phyloP scores from a whole-genome alignment of 2,888 invertebrate species.

The Diadromus collaris region DNA sequence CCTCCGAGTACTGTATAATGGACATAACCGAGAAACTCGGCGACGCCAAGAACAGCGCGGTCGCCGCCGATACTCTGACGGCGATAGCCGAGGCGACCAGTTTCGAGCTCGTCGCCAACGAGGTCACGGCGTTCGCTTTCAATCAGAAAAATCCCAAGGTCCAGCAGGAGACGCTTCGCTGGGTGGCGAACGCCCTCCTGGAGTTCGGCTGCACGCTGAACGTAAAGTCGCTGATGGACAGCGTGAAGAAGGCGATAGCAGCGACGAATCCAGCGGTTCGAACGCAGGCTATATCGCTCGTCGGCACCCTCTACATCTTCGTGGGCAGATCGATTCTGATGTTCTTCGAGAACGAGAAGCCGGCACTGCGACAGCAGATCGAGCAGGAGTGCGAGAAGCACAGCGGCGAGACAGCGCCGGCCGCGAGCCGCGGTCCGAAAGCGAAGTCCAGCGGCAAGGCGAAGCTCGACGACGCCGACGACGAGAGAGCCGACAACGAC shows the following conservation, averaged over 20 bases:
- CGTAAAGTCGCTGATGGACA: constrained; percentile 87
- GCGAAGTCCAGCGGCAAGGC: constrained; percentile 15
- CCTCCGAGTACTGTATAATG: constrained; percentile 88
- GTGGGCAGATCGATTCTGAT: constrained; percentile 88
- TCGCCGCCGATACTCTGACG: constrained; percentile 87
- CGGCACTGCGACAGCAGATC: constrained; percentile 91
- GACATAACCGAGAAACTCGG: constrained; percentile 93
- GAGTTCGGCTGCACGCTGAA: constrained; percentile 94
- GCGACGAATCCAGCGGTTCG: constrained; percentile 94
- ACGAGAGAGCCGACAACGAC: constrained; percentile 80
- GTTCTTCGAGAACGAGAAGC: constrained; percentile 94
- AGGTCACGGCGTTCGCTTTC: constrained; percentile 89
- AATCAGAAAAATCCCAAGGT: constrained; percentile 95
- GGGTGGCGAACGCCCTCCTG: constrained; percentile 89
- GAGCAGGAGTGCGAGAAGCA: constrained; percentile 91
- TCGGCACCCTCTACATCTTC: constrained; percentile 91
- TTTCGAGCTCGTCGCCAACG: constrained; percentile 87
- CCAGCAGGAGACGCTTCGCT: constrained; percentile 91
- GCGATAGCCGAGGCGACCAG: constrained; percentile 90
- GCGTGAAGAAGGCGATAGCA: constrained; percentile 90
- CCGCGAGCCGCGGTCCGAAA: constrained; percentile 71
- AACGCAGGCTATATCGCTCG: constrained; percentile 87
- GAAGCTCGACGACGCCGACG: constrained; percentile 76
- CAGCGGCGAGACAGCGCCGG: constrained; percentile 71
- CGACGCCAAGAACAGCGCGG: constrained; percentile 88